These are phyloP conservation scores for Amphipyra berbera DNA, from an alignment of 2,888 invertebrate species.

Conservation along the genomic window DNA sequence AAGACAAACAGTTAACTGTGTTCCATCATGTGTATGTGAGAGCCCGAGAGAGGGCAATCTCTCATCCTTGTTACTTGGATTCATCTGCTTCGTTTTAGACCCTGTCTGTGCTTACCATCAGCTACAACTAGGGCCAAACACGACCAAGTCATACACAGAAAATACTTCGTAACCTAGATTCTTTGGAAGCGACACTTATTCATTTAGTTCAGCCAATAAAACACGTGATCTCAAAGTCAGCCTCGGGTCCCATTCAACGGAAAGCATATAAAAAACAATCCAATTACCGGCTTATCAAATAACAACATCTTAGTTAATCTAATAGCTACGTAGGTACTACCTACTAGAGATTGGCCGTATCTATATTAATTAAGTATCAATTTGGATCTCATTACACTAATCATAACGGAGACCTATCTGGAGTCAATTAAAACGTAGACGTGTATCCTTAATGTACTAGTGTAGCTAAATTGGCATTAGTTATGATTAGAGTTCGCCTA, in stretches of 20 bases:
- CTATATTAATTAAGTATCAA: slow-evolving; percentile 61
- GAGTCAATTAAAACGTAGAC: slow-evolving; percentile 55
- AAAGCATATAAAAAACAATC: slow-evolving; percentile 50
- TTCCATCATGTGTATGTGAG: no score
- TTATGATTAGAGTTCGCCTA: not conserved
- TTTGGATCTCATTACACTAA: slow-evolving; percentile 67
- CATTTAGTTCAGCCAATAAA: not conserved
- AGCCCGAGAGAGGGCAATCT: no score
- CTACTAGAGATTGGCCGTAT: slow-evolving; percentile 48
- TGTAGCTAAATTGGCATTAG: slow-evolving; percentile 8
- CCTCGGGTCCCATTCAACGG: slow-evolving; percentile 7
- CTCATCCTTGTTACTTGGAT: no score
- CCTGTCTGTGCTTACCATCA: no score
- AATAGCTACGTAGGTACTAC: slow-evolving; percentile 29
- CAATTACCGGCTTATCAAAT: slow-evolving; percentile 58
- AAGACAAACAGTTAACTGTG: no score
- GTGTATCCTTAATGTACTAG: slow-evolving; percentile 21
- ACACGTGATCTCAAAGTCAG: not conserved
- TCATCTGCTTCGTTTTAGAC: no score
- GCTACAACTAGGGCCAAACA: no score
- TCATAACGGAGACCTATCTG: slow-evolving; percentile 59
- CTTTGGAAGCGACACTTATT: no score
- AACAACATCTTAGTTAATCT: slow-evolving; percentile 52
- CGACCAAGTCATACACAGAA: no score
- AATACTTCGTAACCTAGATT: no score